Evolutionary conservation across 2,113 vertebrate species (phyloP), one percentile per base, ranked within the genome.

Genomic region (Oxyruncus cristatus): DNA sequence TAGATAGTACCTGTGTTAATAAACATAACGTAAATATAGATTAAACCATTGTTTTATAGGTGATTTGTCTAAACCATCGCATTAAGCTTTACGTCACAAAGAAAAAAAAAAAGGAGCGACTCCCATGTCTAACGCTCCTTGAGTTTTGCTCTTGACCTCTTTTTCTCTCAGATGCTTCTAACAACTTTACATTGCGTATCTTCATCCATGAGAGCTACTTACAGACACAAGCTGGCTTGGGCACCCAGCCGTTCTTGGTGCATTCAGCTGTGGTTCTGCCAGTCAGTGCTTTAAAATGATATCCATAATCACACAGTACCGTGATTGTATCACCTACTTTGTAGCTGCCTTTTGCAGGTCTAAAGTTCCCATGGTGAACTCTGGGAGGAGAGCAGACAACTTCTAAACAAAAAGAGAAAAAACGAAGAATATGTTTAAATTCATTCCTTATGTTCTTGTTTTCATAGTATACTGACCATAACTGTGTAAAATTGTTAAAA

Each of bases 211-310:
- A 88, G 63, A 55, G 18, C 7, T 90, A 97, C 98, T 97, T 97
- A 98, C 97, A n/a, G 19, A 53, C 14, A 74, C 98, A 98, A 20
- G 18, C 67, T 30, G 98, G 97, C 6, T 37, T 6, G 59, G 98
- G 98, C 9, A 46, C 2, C 98, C 98, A 98, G 63, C 97, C 97
- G 8, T 8, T 30, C 8, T 1, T 63, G 7, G 96, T 98, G 73
- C 98, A 98, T 30, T 23, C 63, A 35, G 90, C 30, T 6, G 3
- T 91, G 12, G 0, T 85, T 63, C 17, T 32, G 32, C 35, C 95
- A 27, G 7, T 61, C 0, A 2, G 2, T 4, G 7, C 4, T 41
- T 42, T 30, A 44, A 96, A 95, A 47, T 14, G 14, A 65, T 87
- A 98, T 7, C 94, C 96, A 14, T 1, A 0, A 24, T 83, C 55